Evolutionary conservation across 2,888 invertebrate species (phyloP).

Genomic region (Epicampocera succincta): DNA sequence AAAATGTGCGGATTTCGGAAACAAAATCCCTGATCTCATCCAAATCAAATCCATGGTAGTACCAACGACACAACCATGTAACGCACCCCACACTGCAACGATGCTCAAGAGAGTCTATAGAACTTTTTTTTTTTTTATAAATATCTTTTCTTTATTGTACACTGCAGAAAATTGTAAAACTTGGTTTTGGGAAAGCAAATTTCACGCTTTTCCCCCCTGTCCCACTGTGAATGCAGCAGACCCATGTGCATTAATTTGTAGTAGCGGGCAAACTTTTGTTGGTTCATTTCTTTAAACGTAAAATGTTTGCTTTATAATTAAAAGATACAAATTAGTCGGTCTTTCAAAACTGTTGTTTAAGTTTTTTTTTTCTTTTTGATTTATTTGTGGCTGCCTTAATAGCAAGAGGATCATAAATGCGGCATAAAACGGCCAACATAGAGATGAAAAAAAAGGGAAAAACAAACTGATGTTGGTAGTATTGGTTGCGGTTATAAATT

Average conservation of each 20-base stretch:
- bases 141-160: too few relatives aligned
- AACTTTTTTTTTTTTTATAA: too few relatives aligned
- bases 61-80: too few relatives aligned
- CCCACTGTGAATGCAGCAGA: background rate
- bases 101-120: too few relatives aligned
- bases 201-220: background rate
- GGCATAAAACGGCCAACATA: background rate
- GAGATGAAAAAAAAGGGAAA: background rate
- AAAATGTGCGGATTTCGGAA: too few relatives aligned
- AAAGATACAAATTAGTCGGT: slow-evolving; percentile 46
- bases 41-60: too few relatives aligned
- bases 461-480: slow-evolving; percentile 42
- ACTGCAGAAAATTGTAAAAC: too few relatives aligned
- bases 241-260: slow-evolving; percentile 26
- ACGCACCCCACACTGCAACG: too few relatives aligned
- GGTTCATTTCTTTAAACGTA: slow-evolving; percentile 23
- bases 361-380: background rate
- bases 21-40: too few relatives aligned
- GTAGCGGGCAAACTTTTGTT: background rate
- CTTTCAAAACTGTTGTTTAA: background rate
- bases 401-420: slow-evolving; percentile 9
- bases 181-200: background rate
- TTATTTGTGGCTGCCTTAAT: background rate
- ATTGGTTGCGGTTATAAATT: slow-evolving; percentile 68
- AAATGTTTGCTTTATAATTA: background rate